Base-by-base conservation (phyloP, 2,797 vertebrate species). In the Apodemus agrarius region DNA sequence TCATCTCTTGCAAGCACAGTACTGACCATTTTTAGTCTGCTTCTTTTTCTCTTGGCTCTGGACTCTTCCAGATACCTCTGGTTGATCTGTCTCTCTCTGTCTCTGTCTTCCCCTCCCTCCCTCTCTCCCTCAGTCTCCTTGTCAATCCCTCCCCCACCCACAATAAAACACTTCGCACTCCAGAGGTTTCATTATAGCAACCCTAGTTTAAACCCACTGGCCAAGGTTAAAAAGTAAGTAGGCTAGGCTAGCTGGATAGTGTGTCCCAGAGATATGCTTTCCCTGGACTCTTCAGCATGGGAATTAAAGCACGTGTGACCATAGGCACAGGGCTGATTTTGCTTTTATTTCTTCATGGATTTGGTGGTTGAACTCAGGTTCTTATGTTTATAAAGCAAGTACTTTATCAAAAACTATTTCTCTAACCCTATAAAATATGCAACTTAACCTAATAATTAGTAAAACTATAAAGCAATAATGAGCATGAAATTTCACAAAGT, bases 391-490 rank as follows among this genome's bases (percentile, higher is more conserved):
- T 78, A 49, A 57, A 81, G 79, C 19, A 81, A 57, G 79, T 81
- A 81, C 21, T 57, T 81, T 57, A 81, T 34, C 46, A 79, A 79
- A 10, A 52, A 31, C 19, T 80, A 57, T 80, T 10, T 80, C 19
- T 57, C 11, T 57, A 22, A 10, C 79, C 19, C 75, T 97, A 79
- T 78, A 9, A 90, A 65, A 84, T 43, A 46, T 43, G 7, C 43
- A 63, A 65, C 31, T 65, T 65, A 46, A 65, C 29, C 3, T 63
- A 69, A 69, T 65, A 49, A 90, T 84, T 88, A 13, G 3, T 75
- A 95, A 90, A 80, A 31, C 75, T 69, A 85, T 90, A 89, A 82
- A 86, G 31, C 37, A 29, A 69, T 83, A 94, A 80, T 76, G 34
- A 40, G 74, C 24, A 26, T 75, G 1, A 7, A 88, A 16, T 40